Conservation (phyloP, 2,888 invertebrate species). For the Leucophenga maculata region DNA sequence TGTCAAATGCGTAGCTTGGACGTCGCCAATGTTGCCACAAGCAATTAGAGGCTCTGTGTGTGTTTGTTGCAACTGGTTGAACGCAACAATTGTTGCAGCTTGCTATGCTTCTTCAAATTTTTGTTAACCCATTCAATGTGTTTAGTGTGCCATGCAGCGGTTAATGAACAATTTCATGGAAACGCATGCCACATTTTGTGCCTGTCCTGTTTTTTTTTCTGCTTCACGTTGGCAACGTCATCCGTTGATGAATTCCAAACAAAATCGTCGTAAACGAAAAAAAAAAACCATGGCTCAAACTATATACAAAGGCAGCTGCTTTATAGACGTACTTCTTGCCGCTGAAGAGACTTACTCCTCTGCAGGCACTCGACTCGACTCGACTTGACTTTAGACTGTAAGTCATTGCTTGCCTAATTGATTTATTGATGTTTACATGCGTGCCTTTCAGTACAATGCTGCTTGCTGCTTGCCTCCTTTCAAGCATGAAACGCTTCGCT, state of each 20-base stretch:
- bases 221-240: not conserved
- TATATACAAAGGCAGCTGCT: not conserved
- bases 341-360: no score
- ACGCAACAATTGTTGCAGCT: not conserved
- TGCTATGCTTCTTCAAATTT: no score
- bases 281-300: not conserved
- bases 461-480: not conserved
- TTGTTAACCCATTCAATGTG: not conserved
- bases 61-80: not conserved
- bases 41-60: constrained; percentile 7
- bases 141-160: constrained; percentile 11
- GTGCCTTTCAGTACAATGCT: constrained; percentile 52
- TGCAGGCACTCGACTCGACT: not conserved
- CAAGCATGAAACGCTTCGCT: not conserved
- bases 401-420: constrained; percentile 68
- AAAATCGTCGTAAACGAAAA: no score
- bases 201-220: constrained; percentile 5
- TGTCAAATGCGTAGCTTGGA: not conserved
- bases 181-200: constrained; percentile 22
- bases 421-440: constrained; percentile 71
- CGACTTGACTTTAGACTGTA: not conserved
- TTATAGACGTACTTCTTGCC: no score
- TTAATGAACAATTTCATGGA: constrained; percentile 30
- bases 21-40: not conserved
- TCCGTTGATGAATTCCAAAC: not conserved